Conservation (phyloP, 2,797 vertebrate species). For the Trachops cirrhosus region DNA sequence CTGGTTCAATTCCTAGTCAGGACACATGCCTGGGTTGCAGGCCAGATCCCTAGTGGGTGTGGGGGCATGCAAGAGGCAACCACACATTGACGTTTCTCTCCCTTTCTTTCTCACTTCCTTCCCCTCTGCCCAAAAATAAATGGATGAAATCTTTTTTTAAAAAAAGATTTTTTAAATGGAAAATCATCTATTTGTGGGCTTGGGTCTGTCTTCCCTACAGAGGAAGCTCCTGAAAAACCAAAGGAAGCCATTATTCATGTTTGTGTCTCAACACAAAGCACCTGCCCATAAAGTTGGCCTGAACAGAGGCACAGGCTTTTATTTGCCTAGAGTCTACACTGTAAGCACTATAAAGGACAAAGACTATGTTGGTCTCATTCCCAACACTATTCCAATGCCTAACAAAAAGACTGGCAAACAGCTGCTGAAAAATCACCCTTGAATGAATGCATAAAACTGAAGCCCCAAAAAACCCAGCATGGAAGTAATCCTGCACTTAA, state of each 20-base stretch:
- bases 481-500: slow-evolving; percentile 1
- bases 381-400: not conserved
- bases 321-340: not conserved
- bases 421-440: not conserved
- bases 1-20: too few species aligned
- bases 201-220: not conserved
- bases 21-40: too few species aligned
- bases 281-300: not conserved
- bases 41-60: too few species aligned
- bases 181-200: not conserved
- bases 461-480: not conserved
- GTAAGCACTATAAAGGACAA: not conserved
- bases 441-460: not conserved
- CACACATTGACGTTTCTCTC: too few species aligned
- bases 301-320: not conserved
- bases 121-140: too few species aligned
- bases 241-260: not conserved
- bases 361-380: not conserved
- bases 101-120: too few species aligned
- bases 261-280: not conserved
- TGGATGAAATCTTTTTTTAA: too few species aligned
- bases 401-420: not conserved
- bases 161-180: too few species aligned
- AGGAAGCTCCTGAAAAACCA: not conserved
- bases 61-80: too few species aligned